Conservation (phyloP, 2,797 vertebrate genomes). For the Anguilla pacifica region DNA sequence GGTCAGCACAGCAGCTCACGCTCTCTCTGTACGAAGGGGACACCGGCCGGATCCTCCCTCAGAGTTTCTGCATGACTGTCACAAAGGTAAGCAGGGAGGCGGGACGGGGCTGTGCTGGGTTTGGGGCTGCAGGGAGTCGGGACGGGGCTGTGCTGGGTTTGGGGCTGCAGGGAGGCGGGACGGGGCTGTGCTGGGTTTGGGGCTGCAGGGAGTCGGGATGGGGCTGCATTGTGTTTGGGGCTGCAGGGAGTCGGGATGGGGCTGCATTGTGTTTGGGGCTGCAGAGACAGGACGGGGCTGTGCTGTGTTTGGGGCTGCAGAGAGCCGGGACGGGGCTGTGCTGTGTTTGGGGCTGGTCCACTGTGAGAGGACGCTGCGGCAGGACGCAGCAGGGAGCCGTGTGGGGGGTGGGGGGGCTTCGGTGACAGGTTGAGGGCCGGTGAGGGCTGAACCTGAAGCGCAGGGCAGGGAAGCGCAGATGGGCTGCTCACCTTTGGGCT, state of each 20-base stretch:
- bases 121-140: constrained; percentile 15
- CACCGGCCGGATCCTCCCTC: constrained; percentile 68
- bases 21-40: constrained; percentile 69
- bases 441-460: neutral
- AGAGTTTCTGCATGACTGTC: constrained; percentile 92
- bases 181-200: neutral
- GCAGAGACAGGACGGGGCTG: constrained; percentile 26
- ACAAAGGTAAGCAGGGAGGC: constrained; percentile 81
- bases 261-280: neutral
- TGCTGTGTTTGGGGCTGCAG: neutral
- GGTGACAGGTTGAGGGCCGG: neutral
- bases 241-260: constrained; percentile 20
- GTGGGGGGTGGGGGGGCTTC: constrained; percentile 7
- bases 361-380: neutral
- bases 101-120: neutral
- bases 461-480: neutral
- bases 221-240: neutral
- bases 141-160: neutral
- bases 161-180: constrained; percentile 20
- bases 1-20: neutral
- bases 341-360: neutral
- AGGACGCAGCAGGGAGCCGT: neutral
- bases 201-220: constrained; percentile 41
- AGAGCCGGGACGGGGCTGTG: constrained; percentile 27
- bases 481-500: neutral